These are phyloP conservation scores for Andrena chrysosceles DNA, from an alignment of 2,888 invertebrate genomes.

Conservation along the genomic window DNA sequence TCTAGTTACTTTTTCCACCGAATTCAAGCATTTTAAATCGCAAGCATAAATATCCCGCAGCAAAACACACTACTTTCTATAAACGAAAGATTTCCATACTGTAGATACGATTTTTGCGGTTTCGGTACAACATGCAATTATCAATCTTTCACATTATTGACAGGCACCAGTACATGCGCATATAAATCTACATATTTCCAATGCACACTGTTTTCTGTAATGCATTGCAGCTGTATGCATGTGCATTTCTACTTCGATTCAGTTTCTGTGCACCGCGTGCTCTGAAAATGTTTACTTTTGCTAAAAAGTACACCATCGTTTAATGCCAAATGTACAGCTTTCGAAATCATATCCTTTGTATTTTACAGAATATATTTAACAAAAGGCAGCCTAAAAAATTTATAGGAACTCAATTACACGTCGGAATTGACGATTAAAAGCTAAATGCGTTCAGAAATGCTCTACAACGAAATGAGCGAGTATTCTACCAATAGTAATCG, in stretches of 20 bases:
- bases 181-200: conserved; percentile 47
- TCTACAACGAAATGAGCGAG: conserved; percentile 17
- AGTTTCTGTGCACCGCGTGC: not conserved
- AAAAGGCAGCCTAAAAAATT: not conserved
- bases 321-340: not conserved
- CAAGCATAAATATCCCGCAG: not conserved
- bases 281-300: conserved; percentile 16
- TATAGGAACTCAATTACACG: not conserved
- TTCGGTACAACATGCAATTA: conserved; percentile 5
- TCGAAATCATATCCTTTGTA: not conserved
- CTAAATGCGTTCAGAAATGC: not conserved
- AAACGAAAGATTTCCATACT: conserved; percentile 11
- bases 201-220: not conserved
- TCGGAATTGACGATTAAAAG: conserved; percentile 2
- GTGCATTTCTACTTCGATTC: not conserved
- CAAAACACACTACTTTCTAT: not conserved
- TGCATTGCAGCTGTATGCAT: not conserved
- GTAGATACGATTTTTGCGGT: conserved; percentile 36
- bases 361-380: not conserved
- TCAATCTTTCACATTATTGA: conserved; percentile 40
- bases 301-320: not conserved
- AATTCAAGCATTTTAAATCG: not conserved
- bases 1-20: not conserved
- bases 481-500: not conserved
- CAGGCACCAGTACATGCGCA: conserved; percentile 32